Evolutionary conservation across 2,797 vertebrate genomes (phyloP).

Genomic region (Lithobates sylvaticus): DNA sequence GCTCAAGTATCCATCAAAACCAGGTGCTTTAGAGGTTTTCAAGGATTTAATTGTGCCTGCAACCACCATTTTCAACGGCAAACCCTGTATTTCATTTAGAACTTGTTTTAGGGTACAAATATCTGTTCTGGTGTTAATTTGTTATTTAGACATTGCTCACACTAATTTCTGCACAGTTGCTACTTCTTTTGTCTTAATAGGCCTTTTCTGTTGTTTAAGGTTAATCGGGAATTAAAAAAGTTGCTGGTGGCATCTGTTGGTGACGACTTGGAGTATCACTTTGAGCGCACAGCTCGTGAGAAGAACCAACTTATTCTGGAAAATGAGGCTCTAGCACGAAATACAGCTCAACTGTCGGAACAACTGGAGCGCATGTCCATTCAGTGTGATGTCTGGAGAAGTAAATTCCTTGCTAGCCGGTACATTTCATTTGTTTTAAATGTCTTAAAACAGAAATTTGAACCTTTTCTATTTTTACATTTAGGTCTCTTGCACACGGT

Average conservation of each 20-base stretch:
- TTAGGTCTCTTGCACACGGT: too few relatives aligned
- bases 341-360: slow-evolving; percentile 85
- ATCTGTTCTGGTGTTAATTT: too few relatives aligned
- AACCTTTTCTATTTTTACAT: too few relatives aligned
- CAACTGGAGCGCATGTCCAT: slow-evolving; percentile 98
- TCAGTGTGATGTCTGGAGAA: slow-evolving; percentile 98
- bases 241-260: slow-evolving; percentile 95
- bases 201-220: slow-evolving; percentile 73
- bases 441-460: not conserved
- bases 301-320: slow-evolving; percentile 96
- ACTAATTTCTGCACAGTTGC: not conserved
- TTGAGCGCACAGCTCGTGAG: slow-evolving; percentile 92
- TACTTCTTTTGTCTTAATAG: not conserved
- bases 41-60: too few relatives aligned
- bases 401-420: slow-evolving; percentile 98
- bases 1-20: too few relatives aligned
- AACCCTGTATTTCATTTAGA: too few relatives aligned
- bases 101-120: too few relatives aligned
- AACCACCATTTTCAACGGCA: too few relatives aligned
- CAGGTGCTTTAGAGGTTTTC: too few relatives aligned
- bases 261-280: slow-evolving; percentile 96
- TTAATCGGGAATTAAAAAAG: slow-evolving; percentile 96
- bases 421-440: slow-evolving; percentile 61
- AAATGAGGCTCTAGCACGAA: slow-evolving; percentile 87
- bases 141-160: too few relatives aligned